Percentiles rank a stretch among this genome's conserved stretches.
Evolutionary conservation across 2,113 vertebrate species (phyloP).

Genomic region (Pelusios castaneus): DNA sequence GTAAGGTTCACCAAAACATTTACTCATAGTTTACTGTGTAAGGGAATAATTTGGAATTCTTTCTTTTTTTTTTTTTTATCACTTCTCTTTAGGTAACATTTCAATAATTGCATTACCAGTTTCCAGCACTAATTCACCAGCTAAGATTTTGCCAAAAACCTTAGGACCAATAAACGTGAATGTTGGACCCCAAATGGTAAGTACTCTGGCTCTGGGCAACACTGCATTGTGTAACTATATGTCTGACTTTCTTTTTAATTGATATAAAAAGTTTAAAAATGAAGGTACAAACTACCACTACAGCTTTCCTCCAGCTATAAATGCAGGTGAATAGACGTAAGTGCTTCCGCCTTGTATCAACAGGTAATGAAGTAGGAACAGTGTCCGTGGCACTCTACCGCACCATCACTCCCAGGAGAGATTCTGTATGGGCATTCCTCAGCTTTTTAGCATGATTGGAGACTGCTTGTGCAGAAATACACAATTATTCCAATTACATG

Average conservation of each 20-base stretch:
- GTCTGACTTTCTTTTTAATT: not conserved
- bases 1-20: not conserved
- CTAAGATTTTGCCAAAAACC: slow-evolving; percentile 83
- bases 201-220: slow-evolving; percentile 3
- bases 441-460: not conserved
- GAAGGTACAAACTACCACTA: not conserved
- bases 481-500: not conserved
- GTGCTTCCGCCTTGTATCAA: not conserved
- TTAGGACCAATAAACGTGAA: slow-evolving; percentile 83
- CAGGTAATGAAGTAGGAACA: rapidly evolving
- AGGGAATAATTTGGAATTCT: slow-evolving; percentile 9
- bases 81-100: slow-evolving; percentile 76
- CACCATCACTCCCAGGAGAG: rapidly evolving
- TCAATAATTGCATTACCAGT: slow-evolving; percentile 77
- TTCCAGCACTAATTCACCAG: slow-evolving; percentile 76
- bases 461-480: not conserved
- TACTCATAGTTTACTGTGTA: not conserved
- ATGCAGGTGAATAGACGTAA: no score
- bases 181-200: slow-evolving; percentile 86
- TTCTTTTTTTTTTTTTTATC: slow-evolving; percentile 28
- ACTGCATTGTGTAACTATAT: not conserved
- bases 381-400: not conserved
- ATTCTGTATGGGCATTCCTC: rapidly evolving
- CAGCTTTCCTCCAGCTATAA: not conserved
- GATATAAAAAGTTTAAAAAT: not conserved